Conservation (phyloP, 2,888 invertebrate species). For the Stenichneumon culpator region DNA sequence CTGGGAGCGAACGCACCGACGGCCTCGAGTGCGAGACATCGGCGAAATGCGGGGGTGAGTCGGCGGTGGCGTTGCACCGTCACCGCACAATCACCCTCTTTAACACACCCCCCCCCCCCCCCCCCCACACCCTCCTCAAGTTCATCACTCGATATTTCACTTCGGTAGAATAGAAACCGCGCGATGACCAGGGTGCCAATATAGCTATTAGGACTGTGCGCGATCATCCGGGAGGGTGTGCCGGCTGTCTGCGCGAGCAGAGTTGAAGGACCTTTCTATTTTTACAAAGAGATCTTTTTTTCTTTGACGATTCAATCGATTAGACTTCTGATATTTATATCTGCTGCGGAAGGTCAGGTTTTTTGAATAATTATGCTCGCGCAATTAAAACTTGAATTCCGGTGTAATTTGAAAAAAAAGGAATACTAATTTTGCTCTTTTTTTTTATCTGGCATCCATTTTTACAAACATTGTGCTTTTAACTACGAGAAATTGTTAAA, state of each 20-base stretch:
- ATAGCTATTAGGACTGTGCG: slow-evolving; percentile 15
- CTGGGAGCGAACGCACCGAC: slow-evolving; percentile 18
- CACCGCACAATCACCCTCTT: slow-evolving; percentile 39
- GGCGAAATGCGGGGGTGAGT: slow-evolving; percentile 14
- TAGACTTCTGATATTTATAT: not conserved
- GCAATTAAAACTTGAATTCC: not conserved
- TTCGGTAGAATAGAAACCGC: slow-evolving; percentile 53
- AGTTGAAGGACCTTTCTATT: slow-evolving; percentile 4
- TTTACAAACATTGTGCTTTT: not conserved
- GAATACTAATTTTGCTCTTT: not conserved
- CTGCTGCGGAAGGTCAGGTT: not conserved
- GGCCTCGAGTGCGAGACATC: slow-evolving; percentile 27
- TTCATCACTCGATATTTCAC: slow-evolving; percentile 60
- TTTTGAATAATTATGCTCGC: not conserved
- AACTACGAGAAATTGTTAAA: no score
- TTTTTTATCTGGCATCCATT: not conserved
- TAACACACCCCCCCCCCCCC: not conserved
- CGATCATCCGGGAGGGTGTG: not conserved
- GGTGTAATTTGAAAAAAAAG: not conserved
- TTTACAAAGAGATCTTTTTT: not conserved
- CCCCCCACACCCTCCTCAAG: not conserved
- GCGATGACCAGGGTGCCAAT: slow-evolving; percentile 25
- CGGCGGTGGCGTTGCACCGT: slow-evolving; percentile 19
- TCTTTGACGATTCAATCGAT: not conserved
- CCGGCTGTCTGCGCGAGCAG: not conserved